phyloP scores from a whole-genome alignment of 2,113 vertebrate species.

The Jaculus jaculus region DNA sequence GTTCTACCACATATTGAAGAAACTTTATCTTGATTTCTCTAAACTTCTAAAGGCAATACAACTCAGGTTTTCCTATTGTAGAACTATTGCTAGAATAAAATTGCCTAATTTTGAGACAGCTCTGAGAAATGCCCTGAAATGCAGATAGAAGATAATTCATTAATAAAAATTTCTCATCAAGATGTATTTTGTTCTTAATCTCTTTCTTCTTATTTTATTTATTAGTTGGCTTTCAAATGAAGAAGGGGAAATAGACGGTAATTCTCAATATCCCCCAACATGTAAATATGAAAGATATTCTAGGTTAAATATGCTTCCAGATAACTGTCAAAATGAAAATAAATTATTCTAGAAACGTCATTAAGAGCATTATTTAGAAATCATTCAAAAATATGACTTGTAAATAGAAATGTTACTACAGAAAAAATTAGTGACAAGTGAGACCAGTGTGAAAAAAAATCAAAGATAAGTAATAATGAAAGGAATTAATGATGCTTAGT shows the following conservation, averaged over 20 bases:
- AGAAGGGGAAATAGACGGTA: not conserved
- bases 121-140: not conserved
- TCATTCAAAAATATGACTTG: not conserved
- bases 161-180: not conserved
- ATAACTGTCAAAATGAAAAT: not conserved
- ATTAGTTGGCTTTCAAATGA: not conserved
- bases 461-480: not conserved
- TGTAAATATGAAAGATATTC: not conserved
- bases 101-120: not conserved
- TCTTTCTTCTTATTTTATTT: not conserved
- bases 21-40: constrained; percentile 13
- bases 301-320: not conserved
- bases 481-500: not conserved
- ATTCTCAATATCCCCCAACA: not conserved
- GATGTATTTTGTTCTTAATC: not conserved
- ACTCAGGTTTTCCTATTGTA: not conserved
- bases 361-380: not conserved
- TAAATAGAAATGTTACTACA: not conserved
- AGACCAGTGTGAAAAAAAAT: constrained; percentile 16
- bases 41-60: not conserved
- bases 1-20: not conserved
- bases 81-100: not conserved
- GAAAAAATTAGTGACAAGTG: not conserved
- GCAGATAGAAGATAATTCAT: not conserved
- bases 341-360: not conserved